Evolutionary conservation across 2,797 vertebrate species (phyloP), one percentile per base, ranked within the genome.

Genomic region (Xenopus petersii): DNA sequence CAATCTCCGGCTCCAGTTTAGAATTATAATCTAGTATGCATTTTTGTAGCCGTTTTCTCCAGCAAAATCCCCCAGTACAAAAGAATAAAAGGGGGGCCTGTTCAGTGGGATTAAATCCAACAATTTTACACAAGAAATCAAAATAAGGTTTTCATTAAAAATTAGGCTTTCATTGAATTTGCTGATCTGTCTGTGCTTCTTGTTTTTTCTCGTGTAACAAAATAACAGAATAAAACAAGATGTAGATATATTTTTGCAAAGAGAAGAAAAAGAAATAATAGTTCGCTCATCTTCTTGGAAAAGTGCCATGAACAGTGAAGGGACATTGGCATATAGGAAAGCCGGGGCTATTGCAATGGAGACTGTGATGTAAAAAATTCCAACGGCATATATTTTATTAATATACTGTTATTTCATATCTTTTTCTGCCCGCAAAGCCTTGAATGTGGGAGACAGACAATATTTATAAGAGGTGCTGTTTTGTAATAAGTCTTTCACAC

Each of bases 1-100:
- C 76, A 73, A 30, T 64, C 67, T 64, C 26, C 12, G 16, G 49
- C 30, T 42, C 54, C 3, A 42, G 60, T 65, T 74, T 73, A 67
- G 71, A 73, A 78, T 73, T 69, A 73, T 69, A 59, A 70, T 73
- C 66, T 73, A 70, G 70, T 78, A 77, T 68, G 65, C 26, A 69
- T 78, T 78, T 42, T 63, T 55, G 21, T 36, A 42, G 60, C n/a
- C 12, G 7, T n/a, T 72, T 62, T 15, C 24, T 24, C 5, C 3
- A 4, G 26, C 47, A 73, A 70, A 30, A 64, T 59, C 67, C 60
- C 13, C 46, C 61, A 42, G 42, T 67, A 49, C 13, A 60, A 73
- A 30, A 63, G 66, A 46, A 48, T 46, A 54, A 70, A 67, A 77
- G 63, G 68, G 64, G 48, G 56, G 60, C 5, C 21, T 36, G 70